Evolutionary conservation across 2,888 invertebrate species (phyloP).

Genomic region (Drosophila leonis): DNA sequence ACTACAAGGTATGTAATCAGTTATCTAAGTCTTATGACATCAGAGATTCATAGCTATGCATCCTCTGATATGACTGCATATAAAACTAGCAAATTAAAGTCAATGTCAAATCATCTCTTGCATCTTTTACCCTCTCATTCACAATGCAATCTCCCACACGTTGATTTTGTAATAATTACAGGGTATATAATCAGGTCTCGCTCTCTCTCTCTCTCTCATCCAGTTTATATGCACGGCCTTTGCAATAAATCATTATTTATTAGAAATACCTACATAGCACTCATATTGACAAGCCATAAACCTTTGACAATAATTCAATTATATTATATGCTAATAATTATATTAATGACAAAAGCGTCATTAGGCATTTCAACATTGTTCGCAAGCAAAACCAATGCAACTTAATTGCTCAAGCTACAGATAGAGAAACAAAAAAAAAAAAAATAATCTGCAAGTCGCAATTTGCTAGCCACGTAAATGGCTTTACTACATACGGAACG

Average conservation of each 20-base stretch:
- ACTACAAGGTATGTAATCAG: background rate
- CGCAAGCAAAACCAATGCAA: slow-evolving; percentile 58
- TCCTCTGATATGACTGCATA: background rate
- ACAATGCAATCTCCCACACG: background rate
- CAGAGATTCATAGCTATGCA: background rate
- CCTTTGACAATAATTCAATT: slow-evolving; percentile 36
- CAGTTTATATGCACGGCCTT: slow-evolving; percentile 30
- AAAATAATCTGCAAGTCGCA: slow-evolving; percentile 27
- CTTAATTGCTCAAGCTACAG: slow-evolving; percentile 56
- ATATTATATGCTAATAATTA: slow-evolving; percentile 26
- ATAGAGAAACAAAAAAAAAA: slow-evolving; percentile 13
- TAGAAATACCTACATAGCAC: slow-evolving; percentile 45
- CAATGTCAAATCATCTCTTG: background rate
- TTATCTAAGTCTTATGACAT: background rate
- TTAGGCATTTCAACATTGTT: slow-evolving; percentile 47
- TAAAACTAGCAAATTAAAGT: background rate
- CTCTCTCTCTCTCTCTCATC: slow-evolving; percentile 5
- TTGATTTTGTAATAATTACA: background rate
- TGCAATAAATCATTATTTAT: slow-evolving; percentile 62
- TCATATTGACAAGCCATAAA: slow-evolving; percentile 41
- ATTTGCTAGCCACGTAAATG: slow-evolving; percentile 37
- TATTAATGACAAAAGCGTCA: slow-evolving; percentile 53
- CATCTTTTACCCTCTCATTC: background rate
- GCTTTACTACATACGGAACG: slow-evolving; percentile 39
- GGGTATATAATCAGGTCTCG: slow-evolving; percentile 3